Conservation (phyloP, 2,888 invertebrate species). For the Anagyrus pseudococci region DNA sequence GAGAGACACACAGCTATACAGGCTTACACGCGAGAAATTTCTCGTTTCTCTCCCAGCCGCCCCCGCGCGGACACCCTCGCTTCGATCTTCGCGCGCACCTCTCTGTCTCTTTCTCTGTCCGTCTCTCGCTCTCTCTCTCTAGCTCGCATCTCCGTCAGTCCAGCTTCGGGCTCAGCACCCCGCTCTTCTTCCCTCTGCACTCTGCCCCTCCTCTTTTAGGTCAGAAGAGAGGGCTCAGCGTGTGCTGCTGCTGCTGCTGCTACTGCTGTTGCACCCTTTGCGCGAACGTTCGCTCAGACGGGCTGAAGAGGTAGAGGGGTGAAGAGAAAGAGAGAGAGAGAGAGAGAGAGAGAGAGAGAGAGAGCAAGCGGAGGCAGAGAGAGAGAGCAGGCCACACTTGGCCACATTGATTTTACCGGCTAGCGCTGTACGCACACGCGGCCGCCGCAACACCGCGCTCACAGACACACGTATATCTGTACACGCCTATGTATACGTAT, state of each 20-base stretch:
- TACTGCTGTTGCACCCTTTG: constrained; percentile 24
- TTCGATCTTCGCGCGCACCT: too few species aligned
- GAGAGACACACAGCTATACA: too few species aligned
- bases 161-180: too few species aligned
- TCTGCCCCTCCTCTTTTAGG: constrained; percentile 36
- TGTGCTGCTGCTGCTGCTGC: background rate
- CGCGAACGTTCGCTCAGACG: background rate
- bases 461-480: background rate
- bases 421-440: constrained; percentile 37
- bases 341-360: constrained; percentile 6
- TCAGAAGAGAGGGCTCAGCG: constrained; percentile 24
- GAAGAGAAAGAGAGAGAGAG: background rate
- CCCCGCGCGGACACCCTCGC: too few species aligned
- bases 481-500: background rate
- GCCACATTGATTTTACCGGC: constrained; percentile 62
- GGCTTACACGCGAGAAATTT: too few species aligned
- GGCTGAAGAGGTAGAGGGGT: too few species aligned
- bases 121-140: too few species aligned
- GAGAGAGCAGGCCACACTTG: constrained; percentile 51
- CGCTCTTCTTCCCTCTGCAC: too few species aligned
- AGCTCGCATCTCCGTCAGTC: too few species aligned
- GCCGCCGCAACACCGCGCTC: background rate
- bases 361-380: background rate
- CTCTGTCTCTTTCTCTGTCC: too few species aligned
- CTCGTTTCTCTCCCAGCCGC: too few species aligned